These are phyloP conservation scores for Harmothoe impar DNA, from an alignment of 2,888 invertebrate genomes.

Conservation along the genomic window DNA sequence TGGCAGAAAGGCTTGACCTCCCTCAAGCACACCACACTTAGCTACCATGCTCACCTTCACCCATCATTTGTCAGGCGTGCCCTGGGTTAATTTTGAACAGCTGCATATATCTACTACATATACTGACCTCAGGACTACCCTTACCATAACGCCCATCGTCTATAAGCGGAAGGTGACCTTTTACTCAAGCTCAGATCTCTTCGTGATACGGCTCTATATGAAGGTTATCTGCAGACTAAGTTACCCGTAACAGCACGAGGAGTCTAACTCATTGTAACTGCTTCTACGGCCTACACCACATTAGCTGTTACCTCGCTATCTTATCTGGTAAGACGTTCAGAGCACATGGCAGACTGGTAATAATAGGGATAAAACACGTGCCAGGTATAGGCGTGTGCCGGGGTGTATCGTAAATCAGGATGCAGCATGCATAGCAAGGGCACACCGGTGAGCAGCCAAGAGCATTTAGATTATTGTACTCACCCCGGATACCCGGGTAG, in stretches of 20 bases:
- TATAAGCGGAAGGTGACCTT: constrained; percentile 5
- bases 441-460: too few species aligned
- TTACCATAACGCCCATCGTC: background rate
- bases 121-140: too few species aligned
- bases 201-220: background rate
- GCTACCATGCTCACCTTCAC: too few species aligned
- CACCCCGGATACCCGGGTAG: too few species aligned
- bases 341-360: background rate
- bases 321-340: background rate
- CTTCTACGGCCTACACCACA: too few species aligned
- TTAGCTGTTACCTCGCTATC: too few species aligned
- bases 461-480: too few species aligned
- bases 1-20: too few species aligned
- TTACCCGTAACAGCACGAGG: background rate
- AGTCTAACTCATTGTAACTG: too few species aligned
- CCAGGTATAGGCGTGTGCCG: background rate
- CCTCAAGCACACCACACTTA: too few species aligned
- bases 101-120: background rate
- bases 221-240: background rate
- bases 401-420: background rate
- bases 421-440: background rate
- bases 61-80: too few species aligned
- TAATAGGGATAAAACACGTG: background rate
- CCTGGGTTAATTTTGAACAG: too few species aligned
- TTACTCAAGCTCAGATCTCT: background rate